A percentile compares a stretch with the other conserved stretches of the same genome.
Conservation (phyloP, 2,888 invertebrate species). For the Cyrtodaria siliqua region DNA sequence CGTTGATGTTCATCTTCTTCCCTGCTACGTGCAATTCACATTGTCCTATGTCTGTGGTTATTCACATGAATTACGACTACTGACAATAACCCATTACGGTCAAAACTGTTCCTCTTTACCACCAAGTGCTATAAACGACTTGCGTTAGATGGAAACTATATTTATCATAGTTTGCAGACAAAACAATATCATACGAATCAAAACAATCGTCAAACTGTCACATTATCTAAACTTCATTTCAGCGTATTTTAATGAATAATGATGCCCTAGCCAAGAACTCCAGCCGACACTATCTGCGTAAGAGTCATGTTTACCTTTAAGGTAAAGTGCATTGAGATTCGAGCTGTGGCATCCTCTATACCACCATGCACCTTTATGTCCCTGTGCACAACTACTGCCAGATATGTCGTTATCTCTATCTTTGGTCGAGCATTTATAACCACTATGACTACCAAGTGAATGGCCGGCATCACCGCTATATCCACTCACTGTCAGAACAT, state of each 20-base stretch:
- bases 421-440: constrained; percentile 18
- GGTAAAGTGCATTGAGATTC: constrained; percentile 80
- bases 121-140: too few species aligned
- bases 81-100: too few species aligned
- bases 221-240: constrained; percentile 78
- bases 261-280: constrained; percentile 79
- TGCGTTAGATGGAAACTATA: too few species aligned
- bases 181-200: too few species aligned
- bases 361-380: constrained; percentile 76
- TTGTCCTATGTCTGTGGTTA: too few species aligned
- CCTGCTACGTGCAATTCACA: too few species aligned
- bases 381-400: constrained; percentile 48
- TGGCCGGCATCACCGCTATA: constrained; percentile 35
- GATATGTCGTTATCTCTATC: constrained; percentile 34
- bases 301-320: constrained; percentile 71
- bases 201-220: constrained; percentile 44
- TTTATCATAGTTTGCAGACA: too few species aligned
- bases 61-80: too few species aligned
- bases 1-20: too few species aligned
- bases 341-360: constrained; percentile 72
- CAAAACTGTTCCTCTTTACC: too few species aligned
- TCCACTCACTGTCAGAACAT: constrained; percentile 10
- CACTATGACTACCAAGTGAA: constrained; percentile 21
- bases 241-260: constrained; percentile 77
- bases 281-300: constrained; percentile 83